Percentiles rank a stretch among this genome's conserved stretches.
Evolutionary conservation across 2,113 vertebrate genomes (phyloP).

Genomic region (Madoqua kirkii): DNA sequence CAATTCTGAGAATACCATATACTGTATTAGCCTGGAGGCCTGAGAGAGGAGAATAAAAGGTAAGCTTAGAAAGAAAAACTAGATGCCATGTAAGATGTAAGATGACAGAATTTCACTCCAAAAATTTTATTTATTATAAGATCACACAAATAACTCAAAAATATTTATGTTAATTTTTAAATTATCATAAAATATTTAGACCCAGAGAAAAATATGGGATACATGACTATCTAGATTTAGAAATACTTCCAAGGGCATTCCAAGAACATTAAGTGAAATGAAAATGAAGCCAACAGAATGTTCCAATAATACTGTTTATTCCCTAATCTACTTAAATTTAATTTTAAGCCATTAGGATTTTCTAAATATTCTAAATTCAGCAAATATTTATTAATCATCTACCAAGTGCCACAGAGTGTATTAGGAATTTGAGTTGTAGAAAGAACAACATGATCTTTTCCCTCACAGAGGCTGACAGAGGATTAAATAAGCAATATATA

Average conservation of each 20-base stretch:
- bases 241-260: slow-evolving; percentile 9
- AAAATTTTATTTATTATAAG: background rate
- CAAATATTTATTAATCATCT: background rate
- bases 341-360: background rate
- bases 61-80: background rate
- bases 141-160: background rate
- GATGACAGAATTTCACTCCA: background rate
- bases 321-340: background rate
- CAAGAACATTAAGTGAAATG: background rate
- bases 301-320: background rate
- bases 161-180: background rate
- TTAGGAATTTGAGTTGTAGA: background rate
- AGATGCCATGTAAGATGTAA: background rate
- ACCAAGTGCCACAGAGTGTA: background rate
- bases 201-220: background rate
- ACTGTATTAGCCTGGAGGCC: background rate
- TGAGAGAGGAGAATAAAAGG: background rate
- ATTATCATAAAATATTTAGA: background rate
- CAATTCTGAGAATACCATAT: background rate
- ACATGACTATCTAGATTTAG: background rate
- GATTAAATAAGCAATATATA: background rate
- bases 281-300: background rate
- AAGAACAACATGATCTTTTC: background rate
- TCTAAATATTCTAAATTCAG: background rate
- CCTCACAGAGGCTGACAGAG: background rate